These are phyloP conservation scores for Stegodyphus dumicola DNA, from an alignment of 1,140 invertebrate genomes.

Conservation along the genomic window DNA sequence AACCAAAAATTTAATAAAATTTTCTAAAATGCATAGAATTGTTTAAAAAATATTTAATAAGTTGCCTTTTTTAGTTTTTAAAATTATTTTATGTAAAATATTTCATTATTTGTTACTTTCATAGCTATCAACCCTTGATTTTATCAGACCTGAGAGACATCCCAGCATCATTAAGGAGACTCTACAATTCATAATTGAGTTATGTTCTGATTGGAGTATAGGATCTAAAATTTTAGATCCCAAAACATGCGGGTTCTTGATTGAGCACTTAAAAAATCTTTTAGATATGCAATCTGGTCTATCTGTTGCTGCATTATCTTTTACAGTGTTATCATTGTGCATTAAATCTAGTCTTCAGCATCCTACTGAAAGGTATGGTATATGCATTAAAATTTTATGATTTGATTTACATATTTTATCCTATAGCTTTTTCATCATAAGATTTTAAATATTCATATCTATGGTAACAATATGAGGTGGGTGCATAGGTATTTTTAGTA, in stretches of 20 bases:
- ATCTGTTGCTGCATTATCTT: conserved; percentile 10
- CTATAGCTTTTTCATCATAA: too few relatives aligned
- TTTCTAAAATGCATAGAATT: too few relatives aligned
- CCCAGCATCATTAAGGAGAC: conserved; percentile 2
- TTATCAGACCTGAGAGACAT: neutral
- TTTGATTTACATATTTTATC: too few relatives aligned
- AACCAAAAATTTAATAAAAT: too few relatives aligned
- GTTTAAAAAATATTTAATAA: too few relatives aligned
- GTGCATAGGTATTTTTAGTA: too few relatives aligned
- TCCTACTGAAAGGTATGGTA: neutral
- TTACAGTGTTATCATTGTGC: conserved; percentile 21
- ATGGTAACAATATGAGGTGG: too few relatives aligned
- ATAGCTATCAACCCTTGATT: neutral
- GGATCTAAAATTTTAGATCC: conserved; percentile 7
- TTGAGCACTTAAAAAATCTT: neutral
- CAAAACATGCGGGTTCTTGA: too few relatives aligned
- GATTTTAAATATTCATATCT: too few relatives aligned
- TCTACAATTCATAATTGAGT: conserved; percentile 4
- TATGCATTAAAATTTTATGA: neutral
- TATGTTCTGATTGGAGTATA: conserved; percentile 10
- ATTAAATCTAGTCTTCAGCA: neutral
- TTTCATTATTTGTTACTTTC: neutral
- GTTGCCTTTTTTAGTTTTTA: neutral
- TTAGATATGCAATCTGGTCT: neutral
- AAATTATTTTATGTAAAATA: neutral